Base-by-base conservation (phyloP, 2,113 vertebrate species). In the Oncorhynchus keta region DNA sequence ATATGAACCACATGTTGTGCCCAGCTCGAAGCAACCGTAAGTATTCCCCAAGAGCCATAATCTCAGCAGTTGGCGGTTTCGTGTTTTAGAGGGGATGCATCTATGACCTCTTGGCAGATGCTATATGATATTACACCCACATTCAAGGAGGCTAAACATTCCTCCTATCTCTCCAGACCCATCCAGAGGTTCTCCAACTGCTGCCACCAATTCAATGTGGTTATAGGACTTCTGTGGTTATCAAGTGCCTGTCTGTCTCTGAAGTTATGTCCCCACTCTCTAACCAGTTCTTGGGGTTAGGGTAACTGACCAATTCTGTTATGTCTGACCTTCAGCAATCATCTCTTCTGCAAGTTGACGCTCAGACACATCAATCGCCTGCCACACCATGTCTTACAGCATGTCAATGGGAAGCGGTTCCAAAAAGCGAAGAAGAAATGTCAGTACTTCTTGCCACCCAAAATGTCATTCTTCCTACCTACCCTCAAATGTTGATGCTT, bases 331-430 rank as follows among this genome's bases (percentile, higher is more conserved):
- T 73, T 1, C 35, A 99, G 97, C 1, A 93, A 93, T 61, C 96
- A 96, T 78, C 86, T 98, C 26, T 98, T 98, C 84, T 99, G 97
- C 87, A 97, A 93, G 66, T 92, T 99, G 75, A 99, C 97, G 0
- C 93, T 99, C 62, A 90, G 97, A 26, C 97, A 98, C 87, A 93
- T 99, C 89, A 98, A 97, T 89, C 94, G 90, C 49, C 73, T 92
- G 30, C 97, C 97, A 0, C 94, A 95, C 51, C 95, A 98, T 0
- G 92, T 99, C 13, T 83, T 95, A 2, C 88, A 89, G 6, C 97
- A 99, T 0, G 92, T 96, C 49, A 93, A 84, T 45, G 98, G 98
- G 48, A 95, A 89, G 66, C 93, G 95, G 39, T 99, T 93, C 80
- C 95, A 92, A 84, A 94, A 92, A 65, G 96, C 97, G 0, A 90